phyloP scores from a whole-genome alignment of 1,140 invertebrate species.

The Diuraphis noxia region DNA sequence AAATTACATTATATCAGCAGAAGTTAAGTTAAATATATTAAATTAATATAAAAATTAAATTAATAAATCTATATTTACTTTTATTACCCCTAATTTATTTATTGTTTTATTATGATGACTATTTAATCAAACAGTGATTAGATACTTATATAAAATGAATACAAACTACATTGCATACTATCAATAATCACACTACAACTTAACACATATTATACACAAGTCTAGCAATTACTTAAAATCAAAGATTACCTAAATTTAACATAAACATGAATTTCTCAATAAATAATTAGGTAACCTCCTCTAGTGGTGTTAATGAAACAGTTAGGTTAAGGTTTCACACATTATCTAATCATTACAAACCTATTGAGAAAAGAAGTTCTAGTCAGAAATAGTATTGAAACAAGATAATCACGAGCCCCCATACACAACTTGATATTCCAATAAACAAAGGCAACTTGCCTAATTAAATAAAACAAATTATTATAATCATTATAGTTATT shows the following conservation, averaged over 20 bases:
- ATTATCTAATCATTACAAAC: conserved; percentile 41
- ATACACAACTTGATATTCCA: conserved; percentile 73
- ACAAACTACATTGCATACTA: neutral
- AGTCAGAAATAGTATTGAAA: conserved; percentile 73
- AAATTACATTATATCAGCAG: neutral
- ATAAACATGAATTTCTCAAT: neutral
- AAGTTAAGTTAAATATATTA: neutral
- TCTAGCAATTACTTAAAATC: neutral
- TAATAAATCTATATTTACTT: neutral
- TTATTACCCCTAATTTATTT: neutral
- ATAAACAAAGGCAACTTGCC: conserved; percentile 73
- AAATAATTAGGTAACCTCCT: conserved; percentile 33
- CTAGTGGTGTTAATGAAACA: conserved; percentile 37
- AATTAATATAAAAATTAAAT: neutral
- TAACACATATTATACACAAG: conserved; percentile 5
- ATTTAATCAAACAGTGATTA: neutral
- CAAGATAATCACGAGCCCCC: conserved; percentile 74
- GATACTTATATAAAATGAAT: neutral
- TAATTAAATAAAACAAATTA: conserved; percentile 60
- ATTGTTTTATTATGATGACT: neutral
- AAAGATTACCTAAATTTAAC: neutral
- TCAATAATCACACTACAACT: conserved; percentile 24
- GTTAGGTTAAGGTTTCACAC: conserved; percentile 34
- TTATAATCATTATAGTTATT: conserved; percentile 13
- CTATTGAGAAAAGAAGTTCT: conserved; percentile 48